These are phyloP conservation scores for Heliconius sara DNA, from an alignment of 2,888 invertebrate genomes.

Conservation along the genomic window DNA sequence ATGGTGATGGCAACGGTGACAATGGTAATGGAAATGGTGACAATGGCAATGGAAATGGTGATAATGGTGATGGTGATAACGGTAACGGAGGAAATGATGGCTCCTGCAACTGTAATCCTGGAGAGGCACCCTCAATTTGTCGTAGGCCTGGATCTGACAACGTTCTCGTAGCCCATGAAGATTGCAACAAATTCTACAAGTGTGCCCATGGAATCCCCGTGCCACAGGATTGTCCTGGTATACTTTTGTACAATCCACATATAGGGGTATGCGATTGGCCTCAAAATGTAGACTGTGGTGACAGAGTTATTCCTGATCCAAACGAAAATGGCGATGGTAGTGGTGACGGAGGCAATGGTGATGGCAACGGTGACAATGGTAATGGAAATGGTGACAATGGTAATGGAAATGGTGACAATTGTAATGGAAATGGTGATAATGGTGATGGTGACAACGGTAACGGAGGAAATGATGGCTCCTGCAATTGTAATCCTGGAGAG, in stretches of 20 bases:
- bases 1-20: conserved; percentile 30
- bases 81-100: conserved; percentile 46
- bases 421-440: conserved; percentile 32
- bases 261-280: conserved; percentile 58
- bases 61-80: conserved; percentile 41
- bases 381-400: conserved; percentile 35
- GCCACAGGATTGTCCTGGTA: conserved; percentile 49
- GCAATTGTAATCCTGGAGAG: conserved; percentile 54
- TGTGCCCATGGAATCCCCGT: conserved; percentile 54
- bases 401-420: conserved; percentile 31
- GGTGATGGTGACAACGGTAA: background rate
- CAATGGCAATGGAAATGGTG: conserved; percentile 28
- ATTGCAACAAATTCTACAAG: conserved; percentile 59
- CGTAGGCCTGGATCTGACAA: conserved; percentile 51
- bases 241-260: conserved; percentile 54
- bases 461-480: conserved; percentile 48
- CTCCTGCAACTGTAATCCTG: conserved; percentile 52
- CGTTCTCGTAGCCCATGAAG: conserved; percentile 46
- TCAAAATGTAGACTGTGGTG: conserved; percentile 53
- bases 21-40: conserved; percentile 34
- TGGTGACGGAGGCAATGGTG: conserved; percentile 12
- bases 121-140: conserved; percentile 52
- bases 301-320: conserved; percentile 44
- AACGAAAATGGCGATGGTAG: conserved; percentile 33
- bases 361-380: conserved; percentile 26